Percentiles rank a stretch among this genome's conserved stretches.
Conservation (phyloP, 1,140 invertebrate genomes). For the Achatina immaculata region DNA sequence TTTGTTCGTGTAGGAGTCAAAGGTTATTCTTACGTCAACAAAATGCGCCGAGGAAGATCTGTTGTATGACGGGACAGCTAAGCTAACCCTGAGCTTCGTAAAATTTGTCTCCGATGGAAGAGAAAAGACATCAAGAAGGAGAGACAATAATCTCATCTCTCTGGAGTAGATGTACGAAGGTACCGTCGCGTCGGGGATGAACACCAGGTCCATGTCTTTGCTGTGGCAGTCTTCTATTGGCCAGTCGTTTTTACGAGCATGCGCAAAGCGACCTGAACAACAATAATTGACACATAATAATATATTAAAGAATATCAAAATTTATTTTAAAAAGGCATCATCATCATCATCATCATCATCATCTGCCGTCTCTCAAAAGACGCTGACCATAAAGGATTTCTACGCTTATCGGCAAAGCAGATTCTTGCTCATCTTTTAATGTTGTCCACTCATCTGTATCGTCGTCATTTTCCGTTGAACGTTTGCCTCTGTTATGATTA, state of each 20-base stretch:
- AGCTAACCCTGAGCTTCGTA: not conserved
- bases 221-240: slow-evolving; percentile 9
- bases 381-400: not conserved
- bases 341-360: not conserved
- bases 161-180: not conserved
- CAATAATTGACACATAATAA: not conserved
- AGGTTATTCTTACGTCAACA: not conserved
- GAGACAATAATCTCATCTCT: not conserved
- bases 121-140: not conserved
- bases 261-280: not conserved
- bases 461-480: too few species aligned
- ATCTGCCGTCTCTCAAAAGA: not conserved
- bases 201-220: not conserved
- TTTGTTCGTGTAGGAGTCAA: not conserved
- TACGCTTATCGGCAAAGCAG: too few species aligned
- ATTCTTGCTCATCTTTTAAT: too few species aligned
- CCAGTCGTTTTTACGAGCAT: not conserved
- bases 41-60: not conserved
- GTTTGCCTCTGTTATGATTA: too few species aligned
- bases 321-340: not conserved
- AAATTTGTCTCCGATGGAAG: not conserved
- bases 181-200: not conserved
- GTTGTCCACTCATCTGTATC: too few species aligned
- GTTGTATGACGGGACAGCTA: not conserved
- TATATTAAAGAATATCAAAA: not conserved